Evolutionary conservation across 2,888 invertebrate genomes (phyloP), one percentile per base, ranked within the genome.

Genomic region (Dasypogon diadema): DNA sequence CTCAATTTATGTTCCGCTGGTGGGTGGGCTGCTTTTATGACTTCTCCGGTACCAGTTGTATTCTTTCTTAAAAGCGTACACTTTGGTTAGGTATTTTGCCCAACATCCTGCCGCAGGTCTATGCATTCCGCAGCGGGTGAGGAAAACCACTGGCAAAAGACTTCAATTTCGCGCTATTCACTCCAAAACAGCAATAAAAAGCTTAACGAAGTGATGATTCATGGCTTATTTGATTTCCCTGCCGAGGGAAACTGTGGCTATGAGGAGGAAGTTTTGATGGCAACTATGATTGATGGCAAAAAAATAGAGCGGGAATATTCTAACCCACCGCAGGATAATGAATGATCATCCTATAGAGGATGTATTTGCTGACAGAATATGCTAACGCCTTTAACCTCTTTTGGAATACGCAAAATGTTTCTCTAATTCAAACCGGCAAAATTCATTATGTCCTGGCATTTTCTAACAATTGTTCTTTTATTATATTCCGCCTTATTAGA

Each of bases 141-240:
- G 42, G 42, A 42, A 30, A 42, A 42, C 42, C n/a, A 12, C 42
- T 42, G 6, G 42, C n/a, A 42, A 42, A 42, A 42, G 42, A 42
- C 42, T 12, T 12, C 42, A 42, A 42, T 42, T 12, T 42, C 42
- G 42, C 42, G 42, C 42, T 42, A 42, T 42, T 42, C 42, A 42
- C 42, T 42, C 12, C 12, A 8, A 42, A 42, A 42, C n/a, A 12
- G 42, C 42, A 42, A 42, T 42, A 51, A 51, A 21, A 51, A 21
- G 18, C 51, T 51, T 51, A 21, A 51, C 51, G 21, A 51, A 51
- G 51, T 51, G 51, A 21, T 51, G 51, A 51, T 51, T 51, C 51
- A 51, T 51, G 51, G 51, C 14, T 51, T 51, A 51, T 51, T 51
- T 51, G 51, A 21, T 51, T 51, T 51, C 42, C 8, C 3, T 42